Percentiles rank a stretch among this genome's conserved stretches.
These are phyloP conservation scores for Austrofundulus limnaeus DNA, from an alignment of 2,113 vertebrate genomes.

Conservation along the genomic window DNA sequence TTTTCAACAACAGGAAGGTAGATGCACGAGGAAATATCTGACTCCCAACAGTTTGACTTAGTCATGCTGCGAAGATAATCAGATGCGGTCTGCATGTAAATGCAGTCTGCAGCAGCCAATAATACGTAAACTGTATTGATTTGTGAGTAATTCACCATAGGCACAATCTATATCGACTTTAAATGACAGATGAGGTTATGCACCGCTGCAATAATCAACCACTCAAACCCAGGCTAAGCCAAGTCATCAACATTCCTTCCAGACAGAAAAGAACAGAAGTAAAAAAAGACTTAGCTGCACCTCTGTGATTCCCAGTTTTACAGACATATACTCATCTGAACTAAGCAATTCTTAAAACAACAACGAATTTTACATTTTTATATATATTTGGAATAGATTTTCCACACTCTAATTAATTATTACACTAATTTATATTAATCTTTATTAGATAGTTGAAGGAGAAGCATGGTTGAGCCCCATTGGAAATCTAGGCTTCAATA, in stretches of 20 bases:
- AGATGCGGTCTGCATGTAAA: conserved; percentile 47
- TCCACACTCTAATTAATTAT: background rate
- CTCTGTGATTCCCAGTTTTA: conserved; percentile 11
- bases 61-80: conserved; percentile 42
- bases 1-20: background rate
- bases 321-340: background rate
- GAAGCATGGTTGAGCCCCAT: conserved; percentile 12
- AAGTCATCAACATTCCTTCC: conserved; percentile 7
- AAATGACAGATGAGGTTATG: conserved; percentile 46
- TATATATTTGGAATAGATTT: background rate
- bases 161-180: conserved; percentile 44
- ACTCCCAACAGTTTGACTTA: conserved; percentile 26
- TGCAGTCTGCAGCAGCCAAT: conserved; percentile 54
- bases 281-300: background rate
- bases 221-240: conserved; percentile 6
- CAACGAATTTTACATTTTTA: background rate
- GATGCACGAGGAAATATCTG: conserved; percentile 14
- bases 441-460: conserved; percentile 26
- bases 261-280: background rate
- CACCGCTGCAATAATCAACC: conserved; percentile 43
- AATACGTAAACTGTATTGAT: conserved; percentile 63
- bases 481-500: conserved; percentile 21
- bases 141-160: conserved; percentile 49
- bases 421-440: conserved; percentile 20
- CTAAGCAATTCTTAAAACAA: background rate